Evolutionary conservation across 2,888 invertebrate species (phyloP), one percentile per base, ranked within the genome.

Genomic region (Rhamnusium bicolor): DNA sequence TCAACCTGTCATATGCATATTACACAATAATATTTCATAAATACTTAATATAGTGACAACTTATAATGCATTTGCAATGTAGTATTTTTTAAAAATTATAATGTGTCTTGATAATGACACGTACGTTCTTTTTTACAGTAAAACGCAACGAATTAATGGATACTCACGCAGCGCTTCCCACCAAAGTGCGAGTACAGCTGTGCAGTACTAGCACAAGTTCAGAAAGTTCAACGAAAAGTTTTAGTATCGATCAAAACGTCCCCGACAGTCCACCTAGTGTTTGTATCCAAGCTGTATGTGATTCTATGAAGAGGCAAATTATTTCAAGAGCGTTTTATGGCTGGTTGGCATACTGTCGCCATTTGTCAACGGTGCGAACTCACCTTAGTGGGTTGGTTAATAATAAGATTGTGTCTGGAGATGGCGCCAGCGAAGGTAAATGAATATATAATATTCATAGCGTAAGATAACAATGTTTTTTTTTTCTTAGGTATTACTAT

Each of bases 221-320:
- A 8, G 93, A 93, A 78, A 92, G 93, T 54, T 93, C 91, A 21
- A 85, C 86, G n/a, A 88, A 88, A 75, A 88, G 88, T 71, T 86
- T 88, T 75, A 91, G 90, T 79, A 88, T 91, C 61, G 91, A 90
- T 87, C 76, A 84, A 86, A 71, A 74, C 53, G 88, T 87, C 61
- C 88, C 88, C 0, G 88, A 87, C 63, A 87, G 87, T 75, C 88
- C 88, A 7, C 86, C 88, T 2, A 87, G 84, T 61, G 85, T 87
- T 7, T 88, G 87, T 73, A 87, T 87, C 24, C 81, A 82, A 63
- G 88, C 96, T 82, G 94, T 98, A 8, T 98, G 98, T 90, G 95
- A 96, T 85, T 97, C 96, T 0, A 98, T 98, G 98, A 94, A 95
- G 74, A 92, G 95, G 10, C 98, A 98, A 89, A 98, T 98, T 72